A percentile compares a stretch with the other conserved stretches of the same genome.
phyloP scores from a whole-genome alignment of 2,113 vertebrate genomes.

The Hemiprocne comata region DNA sequence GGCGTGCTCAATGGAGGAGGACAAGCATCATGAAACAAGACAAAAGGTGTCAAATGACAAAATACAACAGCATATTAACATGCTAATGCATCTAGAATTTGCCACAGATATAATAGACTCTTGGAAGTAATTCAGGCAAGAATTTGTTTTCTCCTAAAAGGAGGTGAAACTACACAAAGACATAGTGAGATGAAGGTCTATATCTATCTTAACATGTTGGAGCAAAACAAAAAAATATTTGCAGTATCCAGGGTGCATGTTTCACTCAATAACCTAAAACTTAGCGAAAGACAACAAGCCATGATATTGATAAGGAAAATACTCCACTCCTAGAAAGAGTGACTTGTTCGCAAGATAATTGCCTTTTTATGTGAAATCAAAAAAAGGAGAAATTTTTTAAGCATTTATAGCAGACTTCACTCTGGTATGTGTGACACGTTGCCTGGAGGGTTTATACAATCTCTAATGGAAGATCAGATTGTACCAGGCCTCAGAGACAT shows the following conservation, averaged over 20 bases:
- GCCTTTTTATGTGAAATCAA: neutral
- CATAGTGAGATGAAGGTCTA: neutral
- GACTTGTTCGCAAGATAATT: neutral
- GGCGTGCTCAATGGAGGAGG: neutral
- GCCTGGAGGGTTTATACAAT: neutral
- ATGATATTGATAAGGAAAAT: neutral
- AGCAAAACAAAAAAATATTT: neutral
- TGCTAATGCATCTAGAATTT: neutral
- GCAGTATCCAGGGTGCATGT: accelerated
- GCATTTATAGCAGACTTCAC: neutral
- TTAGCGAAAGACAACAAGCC: neutral
- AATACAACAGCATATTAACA: neutral
- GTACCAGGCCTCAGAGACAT: neutral
- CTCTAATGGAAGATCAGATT: slow-evolving; percentile 7
- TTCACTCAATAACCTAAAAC: neutral
- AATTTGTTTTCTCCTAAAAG: neutral
- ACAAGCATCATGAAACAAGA: neutral
- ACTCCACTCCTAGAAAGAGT: neutral
- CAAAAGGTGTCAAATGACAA: neutral
- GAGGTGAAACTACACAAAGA: neutral
- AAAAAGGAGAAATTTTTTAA: neutral
- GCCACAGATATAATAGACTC: neutral
- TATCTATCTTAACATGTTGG: neutral
- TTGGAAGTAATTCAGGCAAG: neutral
- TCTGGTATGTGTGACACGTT: neutral